Conservation (phyloP, 2,113 vertebrate genomes). For the Sorex fumeus region DNA sequence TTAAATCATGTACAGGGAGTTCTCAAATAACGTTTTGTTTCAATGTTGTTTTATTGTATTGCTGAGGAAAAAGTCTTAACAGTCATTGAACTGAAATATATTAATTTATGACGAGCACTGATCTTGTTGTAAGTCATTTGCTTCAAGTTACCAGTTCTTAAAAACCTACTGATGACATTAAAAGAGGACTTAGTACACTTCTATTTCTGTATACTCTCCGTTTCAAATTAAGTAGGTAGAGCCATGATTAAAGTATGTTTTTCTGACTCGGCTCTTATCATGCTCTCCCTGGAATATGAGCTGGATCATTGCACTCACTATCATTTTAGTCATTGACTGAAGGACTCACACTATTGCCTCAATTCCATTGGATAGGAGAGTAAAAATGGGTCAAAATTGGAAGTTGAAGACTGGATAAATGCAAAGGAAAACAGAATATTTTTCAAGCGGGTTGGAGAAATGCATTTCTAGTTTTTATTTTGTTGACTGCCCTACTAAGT, state of each 20-base stretch:
- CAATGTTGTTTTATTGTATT: background rate
- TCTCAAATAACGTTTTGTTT: background rate
- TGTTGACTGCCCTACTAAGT: constrained; percentile 3
- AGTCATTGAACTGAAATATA: background rate
- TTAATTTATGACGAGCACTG: too few relatives aligned
- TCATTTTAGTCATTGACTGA: background rate
- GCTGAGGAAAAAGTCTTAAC: background rate
- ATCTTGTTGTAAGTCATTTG: background rate
- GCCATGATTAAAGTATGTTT: background rate
- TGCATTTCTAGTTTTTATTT: constrained; percentile 13
- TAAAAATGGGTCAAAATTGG: background rate
- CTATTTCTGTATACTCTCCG: background rate
- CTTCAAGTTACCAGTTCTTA: background rate
- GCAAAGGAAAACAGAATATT: background rate
- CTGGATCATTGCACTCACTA: background rate
- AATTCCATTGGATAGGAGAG: background rate
- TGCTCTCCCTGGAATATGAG: too few relatives aligned
- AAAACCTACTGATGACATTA: background rate
- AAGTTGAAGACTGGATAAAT: background rate
- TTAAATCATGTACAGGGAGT: background rate
- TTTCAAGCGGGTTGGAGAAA: constrained; percentile 32
- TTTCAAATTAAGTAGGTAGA: background rate
- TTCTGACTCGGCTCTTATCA: background rate
- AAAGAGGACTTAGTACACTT: background rate
- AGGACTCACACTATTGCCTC: background rate